These are phyloP conservation scores for Dysmachus trigonus DNA, from an alignment of 2,888 invertebrate species.

Conservation along the genomic window DNA sequence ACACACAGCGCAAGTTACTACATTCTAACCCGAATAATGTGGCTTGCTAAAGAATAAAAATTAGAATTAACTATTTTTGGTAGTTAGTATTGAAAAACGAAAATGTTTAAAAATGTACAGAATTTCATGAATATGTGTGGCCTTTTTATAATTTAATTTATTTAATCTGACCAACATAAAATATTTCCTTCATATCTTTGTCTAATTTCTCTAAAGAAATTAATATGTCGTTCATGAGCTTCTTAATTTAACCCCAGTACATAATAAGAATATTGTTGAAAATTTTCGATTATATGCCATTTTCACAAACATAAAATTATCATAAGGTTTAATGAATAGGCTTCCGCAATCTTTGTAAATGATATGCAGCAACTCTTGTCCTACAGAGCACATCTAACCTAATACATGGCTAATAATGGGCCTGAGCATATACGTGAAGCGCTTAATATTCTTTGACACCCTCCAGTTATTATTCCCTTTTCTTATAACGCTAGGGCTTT, in stretches of 20 bases:
- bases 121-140: too few relatives aligned
- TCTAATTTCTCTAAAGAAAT: neutral
- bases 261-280: neutral
- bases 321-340: neutral
- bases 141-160: too few relatives aligned
- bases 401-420: neutral
- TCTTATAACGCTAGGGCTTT: neutral
- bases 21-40: too few relatives aligned
- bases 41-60: too few relatives aligned
- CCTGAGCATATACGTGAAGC: neutral
- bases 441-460: constrained; percentile 29
- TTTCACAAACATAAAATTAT: neutral
- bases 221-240: neutral
- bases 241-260: neutral
- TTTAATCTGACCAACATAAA: too few relatives aligned
- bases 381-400: neutral
- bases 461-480: constrained; percentile 29
- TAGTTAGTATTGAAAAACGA: too few relatives aligned
- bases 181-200: neutral
- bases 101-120: too few relatives aligned
- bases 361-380: neutral
- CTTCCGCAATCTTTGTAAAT: neutral
- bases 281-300: neutral
- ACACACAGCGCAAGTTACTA: too few relatives aligned
- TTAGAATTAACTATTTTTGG: too few relatives aligned